These are phyloP conservation scores for Fundulus diaphanus DNA, from an alignment of 2,797 vertebrate genomes.

Conservation along the genomic window DNA sequence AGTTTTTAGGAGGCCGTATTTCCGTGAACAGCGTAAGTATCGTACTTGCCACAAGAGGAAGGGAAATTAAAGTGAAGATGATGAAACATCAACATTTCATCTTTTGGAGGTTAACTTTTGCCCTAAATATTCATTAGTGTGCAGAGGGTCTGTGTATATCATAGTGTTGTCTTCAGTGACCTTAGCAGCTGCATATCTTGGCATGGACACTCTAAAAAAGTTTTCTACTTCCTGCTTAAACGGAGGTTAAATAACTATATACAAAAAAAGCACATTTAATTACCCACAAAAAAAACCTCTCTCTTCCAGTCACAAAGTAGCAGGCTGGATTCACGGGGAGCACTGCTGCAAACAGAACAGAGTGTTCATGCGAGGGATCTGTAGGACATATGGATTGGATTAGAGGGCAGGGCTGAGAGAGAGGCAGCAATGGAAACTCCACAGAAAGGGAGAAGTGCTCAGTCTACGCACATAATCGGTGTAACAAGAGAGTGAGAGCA, in stretches of 20 bases:
- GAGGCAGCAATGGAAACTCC: conserved; percentile 69
- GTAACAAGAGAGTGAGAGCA: conserved; percentile 47
- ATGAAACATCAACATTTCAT: conserved; percentile 14
- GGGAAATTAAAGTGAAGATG: neutral
- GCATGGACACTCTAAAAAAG: neutral
- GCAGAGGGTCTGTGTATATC: neutral
- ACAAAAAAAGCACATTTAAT: neutral
- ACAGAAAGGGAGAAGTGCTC: conserved; percentile 37
- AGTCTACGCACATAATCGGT: conserved; percentile 18
- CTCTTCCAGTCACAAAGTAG: conserved; percentile 29
- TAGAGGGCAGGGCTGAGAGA: conserved; percentile 67
- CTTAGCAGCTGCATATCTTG: neutral
- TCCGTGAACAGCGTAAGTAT: too few relatives aligned
- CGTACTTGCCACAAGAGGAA: neutral
- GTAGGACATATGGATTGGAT: conserved; percentile 81
- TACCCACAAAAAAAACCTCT: conserved; percentile 11
- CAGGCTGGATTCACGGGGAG: conserved; percentile 27
- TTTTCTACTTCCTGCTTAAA: conserved; percentile 8
- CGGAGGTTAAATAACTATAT: conserved; percentile 3
- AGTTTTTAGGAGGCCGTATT: neutral
- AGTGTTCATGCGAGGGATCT: conserved; percentile 71
- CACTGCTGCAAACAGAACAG: conserved; percentile 64
- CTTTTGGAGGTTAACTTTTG: conserved; percentile 21
- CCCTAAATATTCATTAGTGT: neutral
- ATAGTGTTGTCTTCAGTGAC: neutral